Conservation (phyloP, 1,140 invertebrate genomes). For the Saccostrea echinata region DNA sequence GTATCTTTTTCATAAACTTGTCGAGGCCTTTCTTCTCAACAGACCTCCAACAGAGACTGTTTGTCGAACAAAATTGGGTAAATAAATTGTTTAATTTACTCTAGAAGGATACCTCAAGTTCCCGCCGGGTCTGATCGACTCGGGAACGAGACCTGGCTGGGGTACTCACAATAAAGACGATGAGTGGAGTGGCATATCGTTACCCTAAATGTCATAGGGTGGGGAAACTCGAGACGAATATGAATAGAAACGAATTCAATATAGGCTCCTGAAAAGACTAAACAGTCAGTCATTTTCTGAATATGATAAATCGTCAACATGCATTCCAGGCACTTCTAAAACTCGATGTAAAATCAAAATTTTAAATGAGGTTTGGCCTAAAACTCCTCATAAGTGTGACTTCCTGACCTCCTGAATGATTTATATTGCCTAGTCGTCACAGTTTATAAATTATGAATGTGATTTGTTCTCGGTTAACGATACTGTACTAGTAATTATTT, state of each 20-base stretch:
- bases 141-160: neutral
- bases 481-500: no score
- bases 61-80: conserved; percentile 32
- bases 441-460: no score
- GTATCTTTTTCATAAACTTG: conserved; percentile 32
- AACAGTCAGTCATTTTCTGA: conserved; percentile 1
- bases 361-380: no score
- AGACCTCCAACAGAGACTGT: conserved; percentile 1
- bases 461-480: no score
- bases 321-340: neutral
- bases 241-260: conserved; percentile 23
- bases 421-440: no score
- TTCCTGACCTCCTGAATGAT: no score
- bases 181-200: conserved; percentile 3
- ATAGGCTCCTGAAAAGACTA: neutral
- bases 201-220: neutral
- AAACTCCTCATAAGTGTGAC: no score
- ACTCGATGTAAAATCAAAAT: no score
- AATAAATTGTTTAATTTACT: conserved; percentile 40
- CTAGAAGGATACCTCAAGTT: neutral
- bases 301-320: neutral
- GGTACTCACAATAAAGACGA: neutral
- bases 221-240: conserved; percentile 6
- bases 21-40: neutral
- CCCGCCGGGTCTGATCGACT: conserved; percentile 26